Evolutionary conservation across 2,888 invertebrate species (phyloP), one percentile per base, ranked within the genome.

Genomic region (Drosophila mettleri): DNA sequence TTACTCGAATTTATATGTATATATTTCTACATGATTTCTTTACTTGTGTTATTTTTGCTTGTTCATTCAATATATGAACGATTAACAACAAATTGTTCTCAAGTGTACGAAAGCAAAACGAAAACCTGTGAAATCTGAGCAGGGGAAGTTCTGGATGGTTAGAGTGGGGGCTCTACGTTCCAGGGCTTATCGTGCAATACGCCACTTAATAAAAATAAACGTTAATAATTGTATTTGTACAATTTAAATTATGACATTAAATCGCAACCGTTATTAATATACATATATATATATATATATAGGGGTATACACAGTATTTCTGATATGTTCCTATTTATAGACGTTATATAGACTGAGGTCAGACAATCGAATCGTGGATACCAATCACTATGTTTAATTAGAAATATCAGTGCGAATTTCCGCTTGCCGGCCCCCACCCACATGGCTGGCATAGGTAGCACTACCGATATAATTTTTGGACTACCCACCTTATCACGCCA

Each of bases 171-270:
- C 18, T 16, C 33, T 24, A 24, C 16, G 33, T 39, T 52, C 34
- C 14, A 16, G 27, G 12, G 73, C 81, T 86, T 86, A 89, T 89
- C 86, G 58, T 62, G 24, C 62, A 55, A 68, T 74, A 69, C 61
- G 73, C 77, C 89, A 87, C 87, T 87, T 89, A 86, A 87, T 86
- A 77, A 74, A 83, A 89, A 88, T 86, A 89, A 76, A 41, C 71
- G 69, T 80, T 86, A 89, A 89, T 88, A 88, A 89, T 69, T 76
- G 76, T 78, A 89, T 89, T 89, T 85, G 77, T 71, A 78, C 77
- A 69, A 86, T 84, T 89, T 80, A 80, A 88, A 89, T 88, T 84
- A 88, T 82, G 80, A 73, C 81, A 78, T 58, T 69, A 67, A 83
- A 69, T 69, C 61, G 69, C 74, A 18, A 57, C 24, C 49, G 43